phyloP scores from a whole-genome alignment of 2,797 vertebrate genomes.

The Astyanax mexicanus region DNA sequence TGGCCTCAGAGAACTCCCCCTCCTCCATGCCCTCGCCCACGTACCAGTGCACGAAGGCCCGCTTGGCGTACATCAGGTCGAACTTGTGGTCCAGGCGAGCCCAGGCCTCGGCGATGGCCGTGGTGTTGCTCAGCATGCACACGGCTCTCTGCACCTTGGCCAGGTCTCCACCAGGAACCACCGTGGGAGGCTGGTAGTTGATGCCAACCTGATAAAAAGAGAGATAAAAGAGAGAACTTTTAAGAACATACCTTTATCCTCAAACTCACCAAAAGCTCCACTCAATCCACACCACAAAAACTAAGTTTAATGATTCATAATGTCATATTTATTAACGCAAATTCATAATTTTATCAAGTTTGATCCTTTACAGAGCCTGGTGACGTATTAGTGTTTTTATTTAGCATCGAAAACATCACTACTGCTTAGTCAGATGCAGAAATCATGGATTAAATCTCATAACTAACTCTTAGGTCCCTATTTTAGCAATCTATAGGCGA shows the following conservation, averaged over 20 bases:
- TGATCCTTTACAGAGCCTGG: no score
- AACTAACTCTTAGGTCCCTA: no score
- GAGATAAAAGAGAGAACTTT: not conserved
- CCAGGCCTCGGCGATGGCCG: constrained; percentile 89
- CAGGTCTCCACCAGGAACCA: constrained; percentile 86
- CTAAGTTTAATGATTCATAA: no score
- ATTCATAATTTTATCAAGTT: no score
- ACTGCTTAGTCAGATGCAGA: no score
- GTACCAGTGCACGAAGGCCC: constrained; percentile 91
- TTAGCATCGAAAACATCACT: no score
- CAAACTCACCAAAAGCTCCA: not conserved
- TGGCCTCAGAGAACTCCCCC: constrained; percentile 88
- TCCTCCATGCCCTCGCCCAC: constrained; percentile 92
- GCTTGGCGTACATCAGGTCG: constrained; percentile 91
- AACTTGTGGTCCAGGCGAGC: constrained; percentile 91
- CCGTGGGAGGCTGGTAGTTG: constrained; percentile 88
- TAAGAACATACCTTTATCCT: not conserved
- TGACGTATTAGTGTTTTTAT: no score
- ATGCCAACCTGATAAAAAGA: constrained; percentile 82
- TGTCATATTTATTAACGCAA: no score
- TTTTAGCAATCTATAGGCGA: no score
- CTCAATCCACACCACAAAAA: not conserved
- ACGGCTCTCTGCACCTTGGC: constrained; percentile 87
- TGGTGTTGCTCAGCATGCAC: constrained; percentile 92
- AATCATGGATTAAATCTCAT: no score